phyloP scores from a whole-genome alignment of 2,888 invertebrate genomes.

The Erynnis tages region DNA sequence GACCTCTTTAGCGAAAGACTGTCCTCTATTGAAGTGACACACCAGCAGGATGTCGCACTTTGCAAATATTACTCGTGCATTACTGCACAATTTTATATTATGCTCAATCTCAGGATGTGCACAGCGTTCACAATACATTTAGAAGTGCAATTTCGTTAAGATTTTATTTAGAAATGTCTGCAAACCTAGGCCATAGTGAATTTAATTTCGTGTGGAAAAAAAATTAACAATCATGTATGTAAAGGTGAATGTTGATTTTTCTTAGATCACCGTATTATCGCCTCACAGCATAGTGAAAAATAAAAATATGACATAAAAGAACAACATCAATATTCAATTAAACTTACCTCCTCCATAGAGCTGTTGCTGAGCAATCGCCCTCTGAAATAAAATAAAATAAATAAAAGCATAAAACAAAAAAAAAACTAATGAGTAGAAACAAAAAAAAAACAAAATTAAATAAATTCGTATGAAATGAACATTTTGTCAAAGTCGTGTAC shows the following conservation, averaged over 20 bases:
- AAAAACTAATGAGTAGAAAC: conserved; percentile 33
- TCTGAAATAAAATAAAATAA: conserved; percentile 79
- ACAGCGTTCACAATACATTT: too few relatives aligned
- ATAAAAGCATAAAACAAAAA: conserved; percentile 45
- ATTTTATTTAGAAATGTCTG: too few relatives aligned
- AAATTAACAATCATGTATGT: too few relatives aligned
- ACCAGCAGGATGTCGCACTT: background rate
- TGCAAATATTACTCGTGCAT: background rate
- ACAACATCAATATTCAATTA: conserved; percentile 16
- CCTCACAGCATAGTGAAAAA: background rate
- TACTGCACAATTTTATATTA: background rate
- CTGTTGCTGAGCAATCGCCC: conserved; percentile 84
- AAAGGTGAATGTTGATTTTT: too few relatives aligned
- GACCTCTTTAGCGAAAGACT: too few relatives aligned
- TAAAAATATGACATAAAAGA: background rate
- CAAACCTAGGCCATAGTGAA: too few relatives aligned
- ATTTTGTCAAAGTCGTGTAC: too few relatives aligned
- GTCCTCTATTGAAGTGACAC: background rate
- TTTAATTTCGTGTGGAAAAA: too few relatives aligned
- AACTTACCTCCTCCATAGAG: conserved; percentile 83
- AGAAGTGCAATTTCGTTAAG: too few relatives aligned
- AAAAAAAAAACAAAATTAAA: conserved; percentile 14
- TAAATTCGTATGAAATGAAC: too few relatives aligned
- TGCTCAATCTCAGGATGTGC: too few relatives aligned
- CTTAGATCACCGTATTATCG: too few relatives aligned